Evolutionary conservation across 2,113 vertebrate genomes (phyloP), one percentile per base, ranked within the genome.

Genomic region (Cichladusa arquata): DNA sequence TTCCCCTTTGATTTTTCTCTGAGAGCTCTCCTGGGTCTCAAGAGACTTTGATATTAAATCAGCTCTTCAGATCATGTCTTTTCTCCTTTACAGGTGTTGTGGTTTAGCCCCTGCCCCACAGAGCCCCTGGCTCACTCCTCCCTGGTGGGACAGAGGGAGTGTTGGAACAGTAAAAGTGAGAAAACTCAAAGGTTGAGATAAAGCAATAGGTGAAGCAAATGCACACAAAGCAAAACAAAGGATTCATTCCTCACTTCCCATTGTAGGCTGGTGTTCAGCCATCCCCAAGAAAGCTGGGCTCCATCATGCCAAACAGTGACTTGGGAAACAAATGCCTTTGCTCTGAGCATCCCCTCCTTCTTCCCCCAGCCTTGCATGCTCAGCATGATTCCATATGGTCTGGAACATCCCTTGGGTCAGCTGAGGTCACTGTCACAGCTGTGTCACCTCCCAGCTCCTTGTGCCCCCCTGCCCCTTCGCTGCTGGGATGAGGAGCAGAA

Each of bases 61-160:
- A 60, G 40, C 38, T 77, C 71, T 64, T 80, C 76, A 51, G n/a
- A 19, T 76, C 0, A 1, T 53, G 34, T 4, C 60, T 89, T 47
- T 56, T 6, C 19, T 65, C 45, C 17, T 34, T 72, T n/a, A 40
- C 62, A 34, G 38, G 4, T 24, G 44, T 17, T 4, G 4, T 53
- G 60, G 45, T 53, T 81, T 45, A 54, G 47, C 54, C n/a, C 36
- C 51, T 73, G 36, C 14, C 14, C n/a, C 38, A 34, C 8, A 34
- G 23, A 51, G 51, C 33, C 36, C 3, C 67, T 72, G 31, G 31
- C 67, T 51, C 44, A 17, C 22, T 36, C 22, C 12, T 15, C 9
- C 2, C 1, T 5, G 5, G 38, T 67, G 53, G 17, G 23, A 22
- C 1, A 0, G 70, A 45, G 38, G 19, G 38, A 81, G 45, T 24